Evolutionary conservation across 2,888 invertebrate genomes (phyloP).

Genomic region (Lobophora halterata): DNA sequence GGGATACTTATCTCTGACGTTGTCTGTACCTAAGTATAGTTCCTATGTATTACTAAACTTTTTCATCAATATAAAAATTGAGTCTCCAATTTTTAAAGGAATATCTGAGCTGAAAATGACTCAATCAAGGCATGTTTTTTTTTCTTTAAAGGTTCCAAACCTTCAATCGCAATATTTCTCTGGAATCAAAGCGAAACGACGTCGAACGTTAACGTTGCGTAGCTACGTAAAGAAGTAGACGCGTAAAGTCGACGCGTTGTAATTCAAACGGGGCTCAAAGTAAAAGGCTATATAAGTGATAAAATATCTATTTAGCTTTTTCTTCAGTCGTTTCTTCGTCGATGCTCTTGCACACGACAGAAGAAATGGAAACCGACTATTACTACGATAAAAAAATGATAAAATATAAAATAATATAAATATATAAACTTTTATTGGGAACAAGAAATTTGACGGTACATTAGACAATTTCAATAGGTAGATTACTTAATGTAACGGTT

Average conservation of each 20-base stretch:
- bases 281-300: constrained; percentile 75
- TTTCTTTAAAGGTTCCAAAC: constrained; percentile 6
- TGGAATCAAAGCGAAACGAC: constrained; percentile 32
- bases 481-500: no score
- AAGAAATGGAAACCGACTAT: not conserved
- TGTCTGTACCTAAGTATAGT: no score
- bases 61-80: no score
- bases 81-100: no score
- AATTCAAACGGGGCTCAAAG: constrained; percentile 66
- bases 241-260: constrained; percentile 47
- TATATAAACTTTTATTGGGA: no score
- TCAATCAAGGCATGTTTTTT: constrained; percentile 4
- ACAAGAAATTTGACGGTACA: no score
- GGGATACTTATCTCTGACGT: no score
- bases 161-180: constrained; percentile 27
- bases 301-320: constrained; percentile 77
- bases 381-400: constrained; percentile 39
- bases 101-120: no score
- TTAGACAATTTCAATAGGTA: no score
- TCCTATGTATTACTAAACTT: no score
- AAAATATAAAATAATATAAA: no score
- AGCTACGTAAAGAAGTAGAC: no score
- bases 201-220: constrained; percentile 34
- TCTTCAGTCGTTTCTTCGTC: constrained; percentile 48
- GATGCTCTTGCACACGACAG: constrained; percentile 12